phyloP scores from a whole-genome alignment of 2,113 vertebrate species.

The Labrus mixtus region DNA sequence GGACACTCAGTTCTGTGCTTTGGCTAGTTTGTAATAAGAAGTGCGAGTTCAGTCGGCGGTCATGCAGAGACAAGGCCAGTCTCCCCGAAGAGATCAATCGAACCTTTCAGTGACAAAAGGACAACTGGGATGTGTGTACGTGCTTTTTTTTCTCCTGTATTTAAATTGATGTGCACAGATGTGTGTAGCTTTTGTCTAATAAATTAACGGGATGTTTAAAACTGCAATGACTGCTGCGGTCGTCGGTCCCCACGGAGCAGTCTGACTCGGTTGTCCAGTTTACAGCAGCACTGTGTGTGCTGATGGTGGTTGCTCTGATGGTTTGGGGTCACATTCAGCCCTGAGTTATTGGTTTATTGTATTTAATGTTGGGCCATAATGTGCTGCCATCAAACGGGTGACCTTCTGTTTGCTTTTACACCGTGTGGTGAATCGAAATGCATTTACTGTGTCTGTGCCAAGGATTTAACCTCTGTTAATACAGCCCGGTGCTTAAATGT shows the following conservation, averaged over 20 bases:
- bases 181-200: conserved; percentile 35
- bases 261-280: conserved; percentile 48
- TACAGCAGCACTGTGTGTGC: conserved; percentile 40
- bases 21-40: conserved; percentile 21
- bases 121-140: conserved; percentile 38
- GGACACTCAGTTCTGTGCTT: background rate
- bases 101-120: conserved; percentile 47
- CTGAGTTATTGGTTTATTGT: conserved; percentile 59
- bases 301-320: conserved; percentile 25
- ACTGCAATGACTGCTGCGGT: conserved; percentile 11
- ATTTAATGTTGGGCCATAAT: conserved; percentile 65
- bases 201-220: conserved; percentile 38
- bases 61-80: conserved; percentile 36
- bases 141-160: background rate
- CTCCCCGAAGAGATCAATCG: conserved; percentile 57
- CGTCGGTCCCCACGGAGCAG: conserved; percentile 48
- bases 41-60: conserved; percentile 59
- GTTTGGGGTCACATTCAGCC: conserved; percentile 63
- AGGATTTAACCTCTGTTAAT: conserved; percentile 49
- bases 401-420: conserved; percentile 64
- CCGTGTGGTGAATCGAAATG: conserved; percentile 49
- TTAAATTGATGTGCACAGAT: conserved; percentile 37
- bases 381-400: conserved; percentile 51
- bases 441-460: conserved; percentile 29
- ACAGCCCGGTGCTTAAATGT: background rate